Evolutionary conservation across 1,140 invertebrate genomes (phyloP), one percentile per base, ranked within the genome.

Genomic region (Drosophila arizonae): DNA sequence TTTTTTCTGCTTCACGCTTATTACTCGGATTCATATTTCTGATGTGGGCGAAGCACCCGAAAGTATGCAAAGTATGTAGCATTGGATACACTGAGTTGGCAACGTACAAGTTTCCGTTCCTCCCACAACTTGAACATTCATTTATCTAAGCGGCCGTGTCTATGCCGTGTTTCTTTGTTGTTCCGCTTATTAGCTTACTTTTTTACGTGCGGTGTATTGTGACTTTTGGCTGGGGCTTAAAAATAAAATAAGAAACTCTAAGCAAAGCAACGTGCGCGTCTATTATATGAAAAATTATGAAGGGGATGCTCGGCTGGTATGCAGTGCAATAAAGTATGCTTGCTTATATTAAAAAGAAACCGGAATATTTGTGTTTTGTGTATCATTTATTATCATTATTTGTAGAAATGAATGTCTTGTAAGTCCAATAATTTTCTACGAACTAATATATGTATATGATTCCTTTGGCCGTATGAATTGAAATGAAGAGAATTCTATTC

Each of bases 341-440:
- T 78, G 60, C 60, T 70, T 68, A 75, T 86, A 86, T 78, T 86
- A 86, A 86, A 82, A 86, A 6, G 36, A 39, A 39, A 78, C 77
- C 77, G 72, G 78, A 81, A 86, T 81, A 81, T 70, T 36, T 45
- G 65, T 72, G 78, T 86, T 86, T 78, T 78, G 64, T 71, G 71
- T 86, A 78, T 81, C 81, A 86, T 86, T 86, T 86, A 86, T 86
- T 81, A 86, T 78, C 75, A 86, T 86, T 86, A 86, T 78, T 86
- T 60, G 66, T 50, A 51, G 30, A 57, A 79, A 68, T 61, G 63
- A 64, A 65, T 57, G 48, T 54, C 52, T 17, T 36, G 8, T 26
- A 58, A 2, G 45, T n/a, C 28, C n/a, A 36, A 39, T 30, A 26
- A 55, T 48, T 28, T 41, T 33, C 11, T 17, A 36, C 9, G 24